A percentile compares a stretch with the other conserved stretches of the same genome.
Conservation (phyloP, 2,797 vertebrate genomes). For the Myotis planiceps region DNA sequence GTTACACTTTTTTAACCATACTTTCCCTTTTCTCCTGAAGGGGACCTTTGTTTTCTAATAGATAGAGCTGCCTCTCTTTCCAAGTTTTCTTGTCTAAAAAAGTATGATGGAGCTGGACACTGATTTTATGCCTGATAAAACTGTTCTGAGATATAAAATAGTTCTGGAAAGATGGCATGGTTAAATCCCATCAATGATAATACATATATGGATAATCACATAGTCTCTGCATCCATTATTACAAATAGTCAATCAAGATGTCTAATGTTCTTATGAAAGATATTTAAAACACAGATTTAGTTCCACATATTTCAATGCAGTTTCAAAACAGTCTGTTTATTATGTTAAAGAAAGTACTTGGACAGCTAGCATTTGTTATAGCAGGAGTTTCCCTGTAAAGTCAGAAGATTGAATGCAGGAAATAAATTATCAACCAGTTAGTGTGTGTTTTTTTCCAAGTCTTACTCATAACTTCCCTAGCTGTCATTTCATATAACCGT, state of each 20-base stretch:
- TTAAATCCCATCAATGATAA: neutral
- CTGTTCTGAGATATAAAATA: neutral
- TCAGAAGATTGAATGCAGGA: constrained; percentile 64
- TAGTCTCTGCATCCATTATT: neutral
- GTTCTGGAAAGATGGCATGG: neutral
- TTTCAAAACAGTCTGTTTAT: constrained; percentile 21
- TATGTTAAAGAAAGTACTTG: constrained; percentile 29
- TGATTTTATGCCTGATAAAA: neutral
- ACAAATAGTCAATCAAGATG: neutral
- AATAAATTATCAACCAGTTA: constrained; percentile 62
- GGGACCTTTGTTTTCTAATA: neutral
- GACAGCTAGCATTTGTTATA: constrained; percentile 37
- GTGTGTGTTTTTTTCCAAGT: neutral
- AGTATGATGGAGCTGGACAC: neutral
- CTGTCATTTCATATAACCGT: constrained; percentile 67
- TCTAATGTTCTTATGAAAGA: neutral
- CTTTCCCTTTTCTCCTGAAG: neutral
- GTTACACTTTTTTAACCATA: neutral
- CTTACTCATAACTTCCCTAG: constrained; percentile 62
- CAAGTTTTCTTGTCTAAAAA: neutral
- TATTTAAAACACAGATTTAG: constrained; percentile 13
- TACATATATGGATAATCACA: neutral
- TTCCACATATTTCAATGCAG: constrained; percentile 21
- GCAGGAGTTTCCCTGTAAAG: constrained; percentile 40
- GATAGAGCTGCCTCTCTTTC: neutral